phyloP scores from a whole-genome alignment of 1,140 invertebrate genomes.

The Dinoponera quadriceps region DNA sequence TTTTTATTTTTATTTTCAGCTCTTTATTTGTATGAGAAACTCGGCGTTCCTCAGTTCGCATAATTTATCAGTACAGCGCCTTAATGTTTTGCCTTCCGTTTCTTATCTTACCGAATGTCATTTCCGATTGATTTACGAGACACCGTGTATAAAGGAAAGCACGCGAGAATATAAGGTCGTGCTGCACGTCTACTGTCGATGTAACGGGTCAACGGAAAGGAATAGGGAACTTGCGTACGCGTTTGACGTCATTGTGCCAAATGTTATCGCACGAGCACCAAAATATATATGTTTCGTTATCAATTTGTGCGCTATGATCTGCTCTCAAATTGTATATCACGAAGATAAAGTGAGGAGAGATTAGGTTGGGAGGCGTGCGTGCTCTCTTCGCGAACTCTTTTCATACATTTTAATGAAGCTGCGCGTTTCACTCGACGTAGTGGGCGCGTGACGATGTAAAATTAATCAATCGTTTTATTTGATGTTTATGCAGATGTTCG shows the following conservation, averaged over 20 bases:
- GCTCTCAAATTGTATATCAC: conserved; percentile 19
- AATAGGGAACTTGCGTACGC: conserved; percentile 28
- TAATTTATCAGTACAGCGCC: too few relatives aligned
- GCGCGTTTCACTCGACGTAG: too few relatives aligned
- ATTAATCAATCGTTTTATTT: too few relatives aligned
- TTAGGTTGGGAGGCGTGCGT: background rate
- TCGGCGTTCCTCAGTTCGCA: too few relatives aligned
- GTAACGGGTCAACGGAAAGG: conserved; percentile 22
- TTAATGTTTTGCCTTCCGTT: too few relatives aligned
- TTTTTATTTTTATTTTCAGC: background rate
- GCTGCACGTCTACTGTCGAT: background rate
- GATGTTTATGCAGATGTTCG: too few relatives aligned
- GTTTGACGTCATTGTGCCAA: conserved; percentile 56
- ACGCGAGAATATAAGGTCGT: conserved; percentile 8
- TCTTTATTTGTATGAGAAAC: too few relatives aligned
- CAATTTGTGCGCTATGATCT: conserved; percentile 27
- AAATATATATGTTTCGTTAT: conserved; percentile 42
- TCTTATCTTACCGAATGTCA: background rate
- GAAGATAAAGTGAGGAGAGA: conserved; percentile 23
- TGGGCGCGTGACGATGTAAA: too few relatives aligned
- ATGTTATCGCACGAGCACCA: conserved; percentile 53
- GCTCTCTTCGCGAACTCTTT: background rate
- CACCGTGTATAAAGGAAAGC: background rate
- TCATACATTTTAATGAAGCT: background rate
- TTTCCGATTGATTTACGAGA: background rate